A percentile compares a stretch with the other conserved stretches of the same genome.
Evolutionary conservation across 2,888 invertebrate species (phyloP).

Genomic region (Ormyrus rosae): DNA sequence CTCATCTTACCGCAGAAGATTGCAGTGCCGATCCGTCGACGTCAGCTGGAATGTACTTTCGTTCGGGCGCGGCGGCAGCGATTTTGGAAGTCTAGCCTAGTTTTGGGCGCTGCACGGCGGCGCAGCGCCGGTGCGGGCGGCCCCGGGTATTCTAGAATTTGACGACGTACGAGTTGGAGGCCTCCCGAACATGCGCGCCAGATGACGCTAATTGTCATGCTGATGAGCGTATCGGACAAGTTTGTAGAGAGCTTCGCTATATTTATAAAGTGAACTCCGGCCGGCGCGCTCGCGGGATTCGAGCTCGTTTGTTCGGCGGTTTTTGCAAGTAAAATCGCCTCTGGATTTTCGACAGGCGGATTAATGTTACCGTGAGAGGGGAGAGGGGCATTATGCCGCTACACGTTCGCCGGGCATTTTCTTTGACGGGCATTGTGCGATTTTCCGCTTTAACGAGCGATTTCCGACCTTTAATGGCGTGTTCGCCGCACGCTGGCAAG

Average conservation of each 20-base stretch:
- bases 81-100: constrained; percentile 51
- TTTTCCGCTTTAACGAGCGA: constrained; percentile 37
- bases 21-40: constrained; percentile 42
- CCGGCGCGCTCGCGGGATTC: background rate
- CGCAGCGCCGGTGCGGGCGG: constrained; percentile 2
- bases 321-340: constrained; percentile 49
- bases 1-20: no score
- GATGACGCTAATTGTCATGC: constrained; percentile 55
- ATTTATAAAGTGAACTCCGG: constrained; percentile 30
- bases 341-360: constrained; percentile 32
- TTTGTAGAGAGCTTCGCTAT: constrained; percentile 3
- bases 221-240: constrained; percentile 43
- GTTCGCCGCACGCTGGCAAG: no score
- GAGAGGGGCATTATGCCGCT: constrained; percentile 1
- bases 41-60: constrained; percentile 70
- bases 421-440: constrained; percentile 1
- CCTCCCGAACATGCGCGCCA: constrained; percentile 29
- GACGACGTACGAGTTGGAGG: background rate
- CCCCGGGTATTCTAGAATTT: constrained; percentile 11
- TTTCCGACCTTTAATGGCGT: constrained; percentile 9
- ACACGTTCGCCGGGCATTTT: background rate
- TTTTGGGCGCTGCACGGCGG: background rate
- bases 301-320: constrained; percentile 31
- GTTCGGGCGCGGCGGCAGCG: constrained; percentile 68
- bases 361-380: constrained; percentile 23